Conservation (phyloP, 2,113 vertebrate genomes). For the Microtus oregoni region DNA sequence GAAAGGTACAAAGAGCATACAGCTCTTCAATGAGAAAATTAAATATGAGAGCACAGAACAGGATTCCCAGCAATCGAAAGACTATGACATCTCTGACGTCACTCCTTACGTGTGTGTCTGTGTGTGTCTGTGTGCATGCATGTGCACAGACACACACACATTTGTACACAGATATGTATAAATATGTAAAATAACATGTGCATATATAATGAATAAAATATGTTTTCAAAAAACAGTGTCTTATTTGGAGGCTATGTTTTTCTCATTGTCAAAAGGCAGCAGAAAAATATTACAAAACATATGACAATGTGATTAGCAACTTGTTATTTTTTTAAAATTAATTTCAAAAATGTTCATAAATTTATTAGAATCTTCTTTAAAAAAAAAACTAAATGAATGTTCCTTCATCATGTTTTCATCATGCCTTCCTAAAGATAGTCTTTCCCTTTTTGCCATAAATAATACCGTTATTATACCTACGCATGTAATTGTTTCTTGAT, state of each 20-base stretch:
- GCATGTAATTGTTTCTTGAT: neutral
- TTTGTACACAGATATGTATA: neutral
- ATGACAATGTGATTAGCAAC: neutral
- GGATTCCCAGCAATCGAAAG: too few species aligned
- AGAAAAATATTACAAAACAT: neutral
- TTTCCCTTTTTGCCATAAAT: neutral
- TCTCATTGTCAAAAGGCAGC: neutral
- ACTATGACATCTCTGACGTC: too few species aligned
- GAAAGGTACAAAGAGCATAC: too few species aligned
- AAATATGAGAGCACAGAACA: too few species aligned
- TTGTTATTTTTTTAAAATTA: neutral
- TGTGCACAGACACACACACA: neutral
- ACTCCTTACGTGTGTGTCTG: neutral
- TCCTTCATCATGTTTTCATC: neutral
- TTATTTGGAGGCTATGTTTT: neutral
- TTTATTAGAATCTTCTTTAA: neutral
- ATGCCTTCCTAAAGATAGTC: neutral
- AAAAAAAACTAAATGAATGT: too few species aligned
- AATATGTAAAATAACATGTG: neutral
- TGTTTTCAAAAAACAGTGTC: neutral
- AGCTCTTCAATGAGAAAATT: too few species aligned
- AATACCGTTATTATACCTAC: neutral
- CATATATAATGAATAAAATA: neutral
- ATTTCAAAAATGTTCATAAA: neutral
- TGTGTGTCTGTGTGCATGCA: neutral